A percentile compares a stretch with the other conserved stretches of the same genome.
These are phyloP conservation scores for Amazona finschi DNA, from an alignment of 2,797 vertebrate species.

Conservation along the genomic window DNA sequence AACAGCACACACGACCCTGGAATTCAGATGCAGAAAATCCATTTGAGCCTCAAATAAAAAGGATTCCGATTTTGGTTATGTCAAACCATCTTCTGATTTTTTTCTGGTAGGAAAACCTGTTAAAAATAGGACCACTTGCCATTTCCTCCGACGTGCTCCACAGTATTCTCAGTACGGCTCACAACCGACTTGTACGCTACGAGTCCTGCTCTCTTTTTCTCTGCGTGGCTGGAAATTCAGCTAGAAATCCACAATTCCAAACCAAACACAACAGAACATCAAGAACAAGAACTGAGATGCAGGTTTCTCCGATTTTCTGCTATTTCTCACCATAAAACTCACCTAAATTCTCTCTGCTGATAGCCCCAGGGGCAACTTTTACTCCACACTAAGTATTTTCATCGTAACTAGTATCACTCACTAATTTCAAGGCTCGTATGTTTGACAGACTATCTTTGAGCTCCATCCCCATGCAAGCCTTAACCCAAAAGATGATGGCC, in stretches of 20 bases:
- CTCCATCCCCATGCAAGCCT: neutral
- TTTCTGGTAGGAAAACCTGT: neutral
- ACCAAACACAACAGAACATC: neutral
- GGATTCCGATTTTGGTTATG: neutral
- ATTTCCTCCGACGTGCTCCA: neutral
- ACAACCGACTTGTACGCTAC: accelerated
- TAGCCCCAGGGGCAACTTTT: neutral
- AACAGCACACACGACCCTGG: neutral
- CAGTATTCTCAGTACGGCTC: neutral
- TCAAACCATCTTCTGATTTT: neutral
- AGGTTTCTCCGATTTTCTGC: neutral
- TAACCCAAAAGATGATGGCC: neutral
- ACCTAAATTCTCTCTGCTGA: neutral
- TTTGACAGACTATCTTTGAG: neutral
- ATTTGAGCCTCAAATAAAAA: accelerated
- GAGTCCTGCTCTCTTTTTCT: neutral
- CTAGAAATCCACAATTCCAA: neutral
- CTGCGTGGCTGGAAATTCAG: neutral
- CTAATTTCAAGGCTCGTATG: neutral
- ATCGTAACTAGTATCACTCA: accelerated
- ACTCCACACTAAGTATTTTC: neutral
- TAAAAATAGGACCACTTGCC: neutral
- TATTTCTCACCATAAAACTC: neutral
- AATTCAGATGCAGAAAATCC: neutral
- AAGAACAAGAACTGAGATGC: accelerated